Evolutionary conservation across 1,140 invertebrate species (phyloP).

Genomic region (Aphelinus certus): DNA sequence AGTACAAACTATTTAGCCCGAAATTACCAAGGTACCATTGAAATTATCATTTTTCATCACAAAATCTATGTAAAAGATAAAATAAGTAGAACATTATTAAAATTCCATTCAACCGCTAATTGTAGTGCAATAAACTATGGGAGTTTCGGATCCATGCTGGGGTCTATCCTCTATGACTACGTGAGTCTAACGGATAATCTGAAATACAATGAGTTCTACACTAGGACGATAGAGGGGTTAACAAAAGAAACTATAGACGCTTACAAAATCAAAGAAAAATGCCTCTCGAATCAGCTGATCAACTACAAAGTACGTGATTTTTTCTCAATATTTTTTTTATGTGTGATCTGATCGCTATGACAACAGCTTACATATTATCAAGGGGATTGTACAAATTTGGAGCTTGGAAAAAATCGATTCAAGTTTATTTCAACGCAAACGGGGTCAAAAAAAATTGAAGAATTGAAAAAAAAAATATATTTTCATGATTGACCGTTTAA

Average conservation of each 20-base stretch:
- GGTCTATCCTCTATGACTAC: conserved; percentile 35
- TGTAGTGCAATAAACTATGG: conserved; percentile 31
- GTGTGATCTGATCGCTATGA: no score
- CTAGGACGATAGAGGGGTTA: conserved; percentile 22
- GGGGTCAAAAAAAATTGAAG: no score
- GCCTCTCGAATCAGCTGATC: conserved; percentile 28
- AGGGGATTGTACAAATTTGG: neutral
- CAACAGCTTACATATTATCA: no score
- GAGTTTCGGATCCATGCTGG: conserved; percentile 36
- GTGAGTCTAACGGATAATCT: conserved; percentile 34
- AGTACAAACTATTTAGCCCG: conserved; percentile 27
- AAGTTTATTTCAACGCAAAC: no score
- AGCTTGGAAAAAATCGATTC: neutral
- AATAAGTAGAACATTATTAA: neutral
- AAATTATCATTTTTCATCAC: no score
- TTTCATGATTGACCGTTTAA: no score
- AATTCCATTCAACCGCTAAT: neutral
- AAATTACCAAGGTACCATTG: conserved; percentile 27
- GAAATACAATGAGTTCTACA: conserved; percentile 31
- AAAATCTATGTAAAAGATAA: neutral
- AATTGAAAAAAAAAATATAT: no score
- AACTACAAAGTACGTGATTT: conserved; percentile 28
- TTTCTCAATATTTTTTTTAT: no score
- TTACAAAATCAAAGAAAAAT: conserved; percentile 35
- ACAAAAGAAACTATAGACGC: conserved; percentile 34